Base-by-base conservation (phyloP, 2,113 vertebrate species). In the Pithys albifrons region DNA sequence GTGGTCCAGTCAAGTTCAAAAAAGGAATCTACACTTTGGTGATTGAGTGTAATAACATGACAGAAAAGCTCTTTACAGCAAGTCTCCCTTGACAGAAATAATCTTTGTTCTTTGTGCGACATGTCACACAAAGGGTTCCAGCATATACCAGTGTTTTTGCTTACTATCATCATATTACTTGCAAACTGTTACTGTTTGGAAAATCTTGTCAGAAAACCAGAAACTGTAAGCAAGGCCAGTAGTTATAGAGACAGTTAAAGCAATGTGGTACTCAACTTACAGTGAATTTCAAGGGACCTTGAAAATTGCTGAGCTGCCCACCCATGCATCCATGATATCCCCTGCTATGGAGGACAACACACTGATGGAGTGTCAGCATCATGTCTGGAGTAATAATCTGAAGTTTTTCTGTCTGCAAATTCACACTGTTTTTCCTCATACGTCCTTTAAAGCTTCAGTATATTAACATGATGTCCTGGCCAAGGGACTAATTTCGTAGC, bases 241-340 rank as follows among this genome's bases (percentile, higher is more conserved):
- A 31, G 69, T 81, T 81, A 17, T 19, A 64, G 82, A 71, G 71
- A 35, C 18, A 37, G n/a, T 19, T 72, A 37, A 69, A 75, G 41
- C 22, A 76, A 4, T 2, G 1, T 46, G 19, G 15, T 62, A 35
- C n/a, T 19, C 11, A 55, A 13, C 12, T 45, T 19, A 6, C 0
- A 6, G 3, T 76, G 54, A 66, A 66, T 82, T 88, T 73, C 41
- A 41, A 1, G 9, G 11, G 31, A 17, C 6, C 0, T 0, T 64
- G 67, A 70, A 37, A 14, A 16, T 4, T 27, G n/a, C 52, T 73
- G 64, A 80, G 31, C 15, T 76, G 35, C n/a, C 43, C 27, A 35
- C 16, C 12, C 59, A 9, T 1, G 1, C 15, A 33, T 16, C 39
- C 12, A 2, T 35, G 25, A 17, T 7, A 57, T 55, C 48, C 23